Conservation (phyloP, 2,797 vertebrate species). For the Bradypus variegatus region DNA sequence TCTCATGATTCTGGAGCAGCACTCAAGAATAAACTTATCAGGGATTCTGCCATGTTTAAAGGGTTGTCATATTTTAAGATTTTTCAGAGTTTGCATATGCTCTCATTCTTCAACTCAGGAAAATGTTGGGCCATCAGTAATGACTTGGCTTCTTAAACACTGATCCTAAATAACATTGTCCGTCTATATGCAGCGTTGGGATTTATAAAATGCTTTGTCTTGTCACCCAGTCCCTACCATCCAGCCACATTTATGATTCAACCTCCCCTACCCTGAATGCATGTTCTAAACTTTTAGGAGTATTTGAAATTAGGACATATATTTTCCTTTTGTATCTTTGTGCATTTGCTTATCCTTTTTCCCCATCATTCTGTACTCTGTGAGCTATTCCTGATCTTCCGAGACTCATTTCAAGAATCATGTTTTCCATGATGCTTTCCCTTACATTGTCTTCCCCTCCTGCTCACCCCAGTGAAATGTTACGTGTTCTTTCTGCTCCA, state of each 20-base stretch:
- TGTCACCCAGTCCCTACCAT: background rate
- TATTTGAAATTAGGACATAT: background rate
- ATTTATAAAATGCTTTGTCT: background rate
- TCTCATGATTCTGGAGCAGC: background rate
- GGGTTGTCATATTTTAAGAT: background rate
- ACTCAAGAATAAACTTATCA: background rate
- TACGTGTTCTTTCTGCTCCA: background rate
- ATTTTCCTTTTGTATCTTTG: background rate
- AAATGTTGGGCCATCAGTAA: background rate
- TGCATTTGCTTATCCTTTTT: background rate
- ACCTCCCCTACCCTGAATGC: background rate
- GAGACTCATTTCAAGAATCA: background rate
- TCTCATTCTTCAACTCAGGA: background rate
- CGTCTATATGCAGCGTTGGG: background rate
- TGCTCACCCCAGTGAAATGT: background rate
- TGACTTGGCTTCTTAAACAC: background rate
- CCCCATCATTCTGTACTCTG: background rate
- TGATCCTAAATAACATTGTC: background rate
- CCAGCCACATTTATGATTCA: background rate
- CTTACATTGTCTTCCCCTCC: background rate
- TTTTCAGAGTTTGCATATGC: background rate
- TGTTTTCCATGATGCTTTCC: background rate
- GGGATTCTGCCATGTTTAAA: background rate
- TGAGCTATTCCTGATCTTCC: background rate
- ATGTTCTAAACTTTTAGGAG: background rate